Evolutionary conservation across 2,888 invertebrate genomes (phyloP), one percentile per base, ranked within the genome.

Genomic region (Diadegma fenestrale): DNA sequence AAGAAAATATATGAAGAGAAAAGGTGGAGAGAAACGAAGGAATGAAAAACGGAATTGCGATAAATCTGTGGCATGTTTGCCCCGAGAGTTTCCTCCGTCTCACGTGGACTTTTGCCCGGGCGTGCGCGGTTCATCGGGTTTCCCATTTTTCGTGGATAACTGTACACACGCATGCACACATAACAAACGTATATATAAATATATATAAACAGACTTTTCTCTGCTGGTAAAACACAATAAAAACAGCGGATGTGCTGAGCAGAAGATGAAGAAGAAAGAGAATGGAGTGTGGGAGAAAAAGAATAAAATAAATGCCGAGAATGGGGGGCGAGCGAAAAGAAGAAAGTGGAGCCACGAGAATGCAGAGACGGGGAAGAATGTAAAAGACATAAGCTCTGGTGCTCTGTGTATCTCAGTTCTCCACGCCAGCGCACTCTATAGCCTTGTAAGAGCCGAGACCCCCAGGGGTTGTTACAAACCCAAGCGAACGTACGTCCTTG

Each of bases 21-120:
- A 51, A 72, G 61, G 19, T 14, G 26, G 7, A 22, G 17, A 51
- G 22, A 10, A 73, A 66, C 66, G 37, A 54, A 76, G 64, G 41
- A 33, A 68, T 45, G 22, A 51, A 77, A 48, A 30, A 82, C 71
- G 51, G 43, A 66, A 78, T 76, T 64, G 71, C 75, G 69, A 83
- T 83, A 83, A 83, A 83, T 83, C 83, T 80, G 83, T 79, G 79
- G 75, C 69, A 80, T 83, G 83, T 83, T 83, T 79, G 83, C 75
- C 61, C 69, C 43, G 69, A 80, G 82, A 78, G 63, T 80, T 83
- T 75, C 61, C 30, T 75, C 30, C 69, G 22, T 63, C 63, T 75
- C 61, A 33, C 51, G 68, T 75, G 79, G 30, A 22, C 68, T 45
- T 33, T 51, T 17, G 68, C 43, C 37, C 41, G 37, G 12, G 41